Percentiles rank a stretch among this genome's conserved stretches.
These are phyloP conservation scores for Sepioteuthis lessoniana DNA, from an alignment of 2,888 invertebrate species.

Conservation along the genomic window DNA sequence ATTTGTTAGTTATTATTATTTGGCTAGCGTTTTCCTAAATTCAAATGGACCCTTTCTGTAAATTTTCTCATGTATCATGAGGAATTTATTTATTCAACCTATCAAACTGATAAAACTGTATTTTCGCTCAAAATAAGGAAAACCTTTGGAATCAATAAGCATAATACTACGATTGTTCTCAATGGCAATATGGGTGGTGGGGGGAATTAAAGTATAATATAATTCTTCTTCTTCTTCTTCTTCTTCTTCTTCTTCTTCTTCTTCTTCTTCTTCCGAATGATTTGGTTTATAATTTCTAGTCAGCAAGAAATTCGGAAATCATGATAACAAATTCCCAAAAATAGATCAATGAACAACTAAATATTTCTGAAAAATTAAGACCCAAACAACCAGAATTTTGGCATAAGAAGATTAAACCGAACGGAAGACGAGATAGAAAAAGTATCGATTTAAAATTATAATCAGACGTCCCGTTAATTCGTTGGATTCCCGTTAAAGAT, in stretches of 20 bases:
- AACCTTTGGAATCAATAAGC: neutral
- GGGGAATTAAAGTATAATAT: neutral
- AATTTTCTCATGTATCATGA: neutral
- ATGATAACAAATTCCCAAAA: neutral
- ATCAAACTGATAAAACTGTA: neutral
- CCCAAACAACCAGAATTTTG: neutral
- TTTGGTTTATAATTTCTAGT: neutral
- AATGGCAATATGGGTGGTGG: neutral
- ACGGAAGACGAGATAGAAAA: neutral
- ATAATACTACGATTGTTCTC: neutral
- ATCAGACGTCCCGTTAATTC: too few relatives aligned
- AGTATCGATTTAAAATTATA: neutral
- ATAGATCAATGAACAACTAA: neutral
- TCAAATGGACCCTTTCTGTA: neutral
- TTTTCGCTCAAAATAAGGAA: neutral
- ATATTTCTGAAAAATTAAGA: neutral
- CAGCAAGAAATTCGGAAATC: neutral
- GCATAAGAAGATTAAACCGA: neutral
- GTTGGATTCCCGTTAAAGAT: too few relatives aligned
- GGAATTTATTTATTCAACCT: neutral
- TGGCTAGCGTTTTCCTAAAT: neutral
- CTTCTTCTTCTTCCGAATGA: too few relatives aligned
- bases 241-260: too few relatives aligned
- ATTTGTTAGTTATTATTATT: neutral
- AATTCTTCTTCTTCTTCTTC: too few relatives aligned